A percentile compares a stretch with the other conserved stretches of the same genome.
Evolutionary conservation across 2,113 vertebrate species (phyloP).

Genomic region (Petrocephalus zakoni): DNA sequence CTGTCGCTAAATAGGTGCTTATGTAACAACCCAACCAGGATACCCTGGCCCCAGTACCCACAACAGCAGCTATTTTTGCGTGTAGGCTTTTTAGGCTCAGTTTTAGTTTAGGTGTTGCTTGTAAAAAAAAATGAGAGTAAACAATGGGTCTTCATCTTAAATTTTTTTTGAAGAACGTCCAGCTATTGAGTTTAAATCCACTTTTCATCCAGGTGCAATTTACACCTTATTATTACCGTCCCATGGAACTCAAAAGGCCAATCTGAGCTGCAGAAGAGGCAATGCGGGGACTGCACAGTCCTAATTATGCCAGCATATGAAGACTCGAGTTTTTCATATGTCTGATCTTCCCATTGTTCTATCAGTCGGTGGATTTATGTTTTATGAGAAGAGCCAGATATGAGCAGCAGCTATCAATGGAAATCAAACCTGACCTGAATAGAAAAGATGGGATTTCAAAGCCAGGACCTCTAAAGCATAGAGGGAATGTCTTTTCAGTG

Average conservation of each 20-base stretch:
- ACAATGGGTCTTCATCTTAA: background rate
- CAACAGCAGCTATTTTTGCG: background rate
- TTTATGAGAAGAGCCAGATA: slow-evolving; percentile 14
- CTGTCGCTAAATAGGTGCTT: background rate
- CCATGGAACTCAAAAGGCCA: background rate
- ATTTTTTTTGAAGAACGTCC: background rate
- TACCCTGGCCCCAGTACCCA: background rate
- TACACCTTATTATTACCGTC: background rate
- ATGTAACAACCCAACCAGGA: background rate
- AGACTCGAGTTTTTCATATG: background rate
- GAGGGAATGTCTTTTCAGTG: background rate
- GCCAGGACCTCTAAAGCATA: background rate
- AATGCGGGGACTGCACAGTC: background rate
- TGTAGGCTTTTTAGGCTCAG: background rate
- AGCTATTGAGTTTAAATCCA: background rate
- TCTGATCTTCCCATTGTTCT: slow-evolving; percentile 14
- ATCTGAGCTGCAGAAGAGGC: background rate
- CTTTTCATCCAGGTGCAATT: background rate
- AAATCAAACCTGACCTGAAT: background rate
- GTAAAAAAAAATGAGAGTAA: background rate
- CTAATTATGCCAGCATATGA: slow-evolving; percentile 8
- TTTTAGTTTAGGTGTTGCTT: background rate
- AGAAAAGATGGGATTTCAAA: background rate
- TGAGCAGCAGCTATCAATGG: background rate
- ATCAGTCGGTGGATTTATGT: slow-evolving; percentile 12